Base-by-base conservation (phyloP, 2,888 invertebrate species). In the Tineola bisselliella region DNA sequence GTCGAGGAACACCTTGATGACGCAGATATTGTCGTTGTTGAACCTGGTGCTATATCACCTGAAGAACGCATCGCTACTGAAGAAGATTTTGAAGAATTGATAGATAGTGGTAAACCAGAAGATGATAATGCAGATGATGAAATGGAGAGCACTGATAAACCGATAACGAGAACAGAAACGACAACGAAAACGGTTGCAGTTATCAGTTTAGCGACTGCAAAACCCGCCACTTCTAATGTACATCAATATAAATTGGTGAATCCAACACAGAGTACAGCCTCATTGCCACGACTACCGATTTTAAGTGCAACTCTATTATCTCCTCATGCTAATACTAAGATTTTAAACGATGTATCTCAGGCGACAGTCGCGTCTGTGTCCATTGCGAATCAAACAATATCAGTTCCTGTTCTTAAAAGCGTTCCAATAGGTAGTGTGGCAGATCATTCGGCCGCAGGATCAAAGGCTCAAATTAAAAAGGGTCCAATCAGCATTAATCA, bases 61-160 rank as follows among this genome's bases (percentile, higher is more conserved):
- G 90, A 91, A 66, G 90, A 90, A 66, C 88, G 89, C 0, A 89
- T 91, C 63, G 88, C 90, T 0, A 90, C 91, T 0, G 89, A 90
- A 65, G 91, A 91, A 73, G 91, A 91, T 70, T 91, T 91, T 66
- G 91, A 91, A 67, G 90, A 90, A 64, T 73, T 91, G 17, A 91
- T 91, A 44, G 91, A 91, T 65, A 88, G 90, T 65, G 90, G 89
- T 0, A 88, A 89, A 63, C 83, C 88, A 0, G 89, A 89, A 63
- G 90, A 90, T 60, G 84, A 83, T 57, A 66, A 62, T 1, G 84
- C 76, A 43, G 78, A 78, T 15, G 84, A 88, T 60, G 66, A 67
- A 52, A 44, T 66, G 1, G 62, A 68, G 0, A 69, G 73, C 2
- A 73, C 65, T 73, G 69, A 72, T 61, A 80, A 84, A 8, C 78